These are phyloP conservation scores for Leptarthrus brevirostris DNA, from an alignment of 2,888 invertebrate genomes.

Conservation along the genomic window DNA sequence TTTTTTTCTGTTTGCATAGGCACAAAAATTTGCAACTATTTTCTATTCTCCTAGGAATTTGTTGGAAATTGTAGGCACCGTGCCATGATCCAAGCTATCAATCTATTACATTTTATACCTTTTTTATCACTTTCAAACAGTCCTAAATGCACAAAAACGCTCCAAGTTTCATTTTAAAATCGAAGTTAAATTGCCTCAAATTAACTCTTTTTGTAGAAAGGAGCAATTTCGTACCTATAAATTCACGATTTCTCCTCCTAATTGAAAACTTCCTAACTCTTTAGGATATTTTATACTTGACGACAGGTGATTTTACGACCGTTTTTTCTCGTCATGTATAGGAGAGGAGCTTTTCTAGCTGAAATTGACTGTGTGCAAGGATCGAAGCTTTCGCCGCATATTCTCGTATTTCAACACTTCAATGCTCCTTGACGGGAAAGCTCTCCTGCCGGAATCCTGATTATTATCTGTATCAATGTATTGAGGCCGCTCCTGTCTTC, in stretches of 20 bases:
- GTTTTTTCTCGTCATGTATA: neutral
- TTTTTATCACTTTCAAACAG: too few species aligned
- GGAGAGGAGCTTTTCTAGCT: neutral
- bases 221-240: neutral
- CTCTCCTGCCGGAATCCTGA: neutral
- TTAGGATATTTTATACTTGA: constrained; percentile 31
- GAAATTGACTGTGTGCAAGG: neutral
- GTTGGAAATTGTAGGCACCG: too few species aligned
- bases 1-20: too few species aligned
- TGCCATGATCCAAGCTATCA: too few species aligned
- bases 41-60: too few species aligned
- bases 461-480: constrained; percentile 33
- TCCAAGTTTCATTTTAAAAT: too few species aligned
- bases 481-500: constrained; percentile 26
- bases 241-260: neutral
- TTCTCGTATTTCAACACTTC: constrained; percentile 29
- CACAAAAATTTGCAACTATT: too few species aligned
- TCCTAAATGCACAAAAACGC: too few species aligned
- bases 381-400: constrained; percentile 35
- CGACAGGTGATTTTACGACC: constrained; percentile 33
- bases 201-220: too few species aligned
- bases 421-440: neutral
- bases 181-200: too few species aligned
- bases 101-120: too few species aligned
- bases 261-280: constrained; percentile 31